Evolutionary conservation across 2,113 vertebrate genomes (phyloP).

Genomic region (Craseonycteris thonglongyai): DNA sequence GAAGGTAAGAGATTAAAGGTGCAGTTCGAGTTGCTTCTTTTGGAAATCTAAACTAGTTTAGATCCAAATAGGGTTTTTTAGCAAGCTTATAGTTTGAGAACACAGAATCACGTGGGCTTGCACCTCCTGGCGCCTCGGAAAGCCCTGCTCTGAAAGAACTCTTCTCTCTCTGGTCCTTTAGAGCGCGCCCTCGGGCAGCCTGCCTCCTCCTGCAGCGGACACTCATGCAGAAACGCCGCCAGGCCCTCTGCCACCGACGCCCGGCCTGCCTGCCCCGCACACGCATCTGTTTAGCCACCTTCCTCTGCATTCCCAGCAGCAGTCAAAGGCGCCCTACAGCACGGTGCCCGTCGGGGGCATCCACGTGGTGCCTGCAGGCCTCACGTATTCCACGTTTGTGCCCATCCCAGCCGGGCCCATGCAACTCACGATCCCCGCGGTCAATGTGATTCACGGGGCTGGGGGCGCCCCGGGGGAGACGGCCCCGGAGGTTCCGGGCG

Average conservation of each 20-base stretch:
- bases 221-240: slow-evolving; percentile 73
- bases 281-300: slow-evolving; percentile 95
- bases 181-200: slow-evolving; percentile 31
- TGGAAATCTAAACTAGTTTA: background rate
- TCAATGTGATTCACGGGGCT: slow-evolving; percentile 91
- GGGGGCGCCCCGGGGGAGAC: slow-evolving; percentile 66
- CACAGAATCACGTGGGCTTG: background rate
- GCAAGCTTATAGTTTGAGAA: background rate
- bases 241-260: slow-evolving; percentile 52
- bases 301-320: slow-evolving; percentile 94
- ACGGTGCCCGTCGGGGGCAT: slow-evolving; percentile 93
- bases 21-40: background rate
- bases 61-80: background rate
- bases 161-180: slow-evolving; percentile 54
- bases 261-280: slow-evolving; percentile 68
- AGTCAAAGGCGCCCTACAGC: slow-evolving; percentile 85
- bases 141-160: fast-evolving
- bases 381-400: slow-evolving; percentile 94
- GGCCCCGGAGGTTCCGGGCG: background rate
- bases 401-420: slow-evolving; percentile 91
- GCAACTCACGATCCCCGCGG: slow-evolving; percentile 93
- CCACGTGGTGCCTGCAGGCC: slow-evolving; percentile 90
- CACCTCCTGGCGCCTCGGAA: too few relatives aligned
- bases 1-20: background rate
- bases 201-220: slow-evolving; percentile 45